Base-by-base conservation (phyloP, 2,888 invertebrate genomes). In the Arenicola marina region DNA sequence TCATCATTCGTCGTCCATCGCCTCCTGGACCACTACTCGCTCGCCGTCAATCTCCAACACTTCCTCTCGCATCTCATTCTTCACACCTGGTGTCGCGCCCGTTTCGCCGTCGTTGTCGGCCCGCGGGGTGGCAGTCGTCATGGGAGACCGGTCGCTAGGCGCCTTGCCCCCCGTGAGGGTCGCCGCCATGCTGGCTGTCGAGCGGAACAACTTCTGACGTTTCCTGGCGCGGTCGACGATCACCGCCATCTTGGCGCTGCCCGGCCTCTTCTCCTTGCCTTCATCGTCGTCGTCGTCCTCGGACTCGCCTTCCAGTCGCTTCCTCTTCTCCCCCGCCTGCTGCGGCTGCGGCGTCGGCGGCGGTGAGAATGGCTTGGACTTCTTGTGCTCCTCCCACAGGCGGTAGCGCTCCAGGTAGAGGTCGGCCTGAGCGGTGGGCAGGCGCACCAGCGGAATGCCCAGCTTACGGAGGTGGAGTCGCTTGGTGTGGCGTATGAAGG, bases 1-100 rank as follows among this genome's bases (percentile, higher is more conserved):
- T n/a, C n/a, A n/a, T n/a, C n/a, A n/a, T n/a, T n/a, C n/a, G n/a
- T n/a, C n/a, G n/a, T n/a, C n/a, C n/a, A n/a, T n/a, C n/a, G n/a
- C n/a, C 26, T 48, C 24, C 48, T 48, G 48, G 11, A 48, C 26
- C 18, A 48, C 48, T 7, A 48, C 48, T 21, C 7, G 7, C 26
- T 48, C 48, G n/a, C 48, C 48, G 26, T 48, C 48, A 11, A 48
- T 24, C 24, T 48, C 48, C 7, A 48, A n/a, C 15, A 48, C 26
- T 24, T 48, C 48, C 48, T 48, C 48, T n/a, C n/a, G n/a, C 48
- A 24, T 48, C 15, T n/a, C 26, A 7, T 48, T 48, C 48, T 48
- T 18, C 38, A 18, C 11, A 11, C 18, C 18, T 11, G 38, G 18
- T 38, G 11, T 38, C 38, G 11, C 38, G 11, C 38, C 38, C 11